Evolutionary conservation across 2,797 vertebrate genomes (phyloP), one percentile per base, ranked within the genome.

Genomic region (Pampus argenteus): DNA sequence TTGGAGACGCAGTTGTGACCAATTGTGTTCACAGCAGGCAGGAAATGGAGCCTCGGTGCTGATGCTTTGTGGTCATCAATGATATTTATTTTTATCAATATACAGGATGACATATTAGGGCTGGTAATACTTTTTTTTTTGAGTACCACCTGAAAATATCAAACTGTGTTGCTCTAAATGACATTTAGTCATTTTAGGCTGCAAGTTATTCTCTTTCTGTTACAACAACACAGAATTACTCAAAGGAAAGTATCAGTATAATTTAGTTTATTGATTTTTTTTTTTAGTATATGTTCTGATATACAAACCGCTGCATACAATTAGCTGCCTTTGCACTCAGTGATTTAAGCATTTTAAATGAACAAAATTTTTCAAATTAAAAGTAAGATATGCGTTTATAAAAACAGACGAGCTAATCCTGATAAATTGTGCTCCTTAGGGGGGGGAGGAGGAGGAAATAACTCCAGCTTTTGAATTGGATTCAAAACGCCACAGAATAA

Each of bases 1-100:
- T 26, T 74, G 20, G 31, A 74, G 61, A 67, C 34, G 62, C 45
- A 29, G 50, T 9, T 55, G 31, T 50, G 54, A 54, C 23, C 13
- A 6, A 51, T 38, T 17, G 38, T 45, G 18, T 40, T 79, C 38
- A 40, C 38, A 40, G 38, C 38, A 40, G 38, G 38, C 38, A 40
- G 14, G 13, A 40, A 40, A 40, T 44, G 40, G 17, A 44, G 40
- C 40, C 40, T 42, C 9, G 17, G 40, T 44, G 17, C 40, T 44
- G 17, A 18, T 18, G 40, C 40, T 44, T 44, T 44, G 40, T 2
- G 15, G 40, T 44, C n/a, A 18, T 2, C 18, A 36, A 36, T 10
- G 5, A 5, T 36, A 17, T 17, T 6, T 42, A 6, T 42, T 38
- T 15, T 14, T 38, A 38, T 14, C 11, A 42, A 42, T 42, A 42